Evolutionary conservation across 2,797 vertebrate species (phyloP).

Genomic region (Oreonectes daqikongensis): DNA sequence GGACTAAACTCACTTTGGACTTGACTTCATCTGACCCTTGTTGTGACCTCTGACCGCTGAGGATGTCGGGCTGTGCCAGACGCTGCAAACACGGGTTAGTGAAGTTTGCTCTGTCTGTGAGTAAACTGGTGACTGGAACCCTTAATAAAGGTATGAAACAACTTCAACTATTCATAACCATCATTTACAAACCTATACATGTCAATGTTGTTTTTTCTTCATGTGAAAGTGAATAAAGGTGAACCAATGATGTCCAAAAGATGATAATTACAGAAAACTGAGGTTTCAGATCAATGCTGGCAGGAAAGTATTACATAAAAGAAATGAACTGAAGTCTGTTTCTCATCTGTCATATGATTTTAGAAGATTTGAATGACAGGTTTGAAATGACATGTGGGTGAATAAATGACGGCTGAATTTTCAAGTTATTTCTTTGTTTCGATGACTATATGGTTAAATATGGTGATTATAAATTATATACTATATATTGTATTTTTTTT

Average conservation of each 20-base stretch:
- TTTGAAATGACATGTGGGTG: not conserved
- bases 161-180: not conserved
- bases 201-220: not conserved
- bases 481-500: too few relatives aligned
- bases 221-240: not conserved
- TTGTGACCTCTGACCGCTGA: constrained; percentile 53
- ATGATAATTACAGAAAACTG: not conserved
- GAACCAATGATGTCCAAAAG: not conserved
- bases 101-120: constrained; percentile 86
- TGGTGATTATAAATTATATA: too few relatives aligned
- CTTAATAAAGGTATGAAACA: constrained; percentile 86
- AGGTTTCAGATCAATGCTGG: not conserved
- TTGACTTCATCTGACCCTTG: not conserved
- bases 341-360: not conserved
- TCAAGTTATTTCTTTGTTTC: too few relatives aligned
- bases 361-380: not conserved
- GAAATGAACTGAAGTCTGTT: not conserved
- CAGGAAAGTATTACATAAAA: not conserved
- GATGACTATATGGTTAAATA: too few relatives aligned
- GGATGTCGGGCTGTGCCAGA: constrained; percentile 87
- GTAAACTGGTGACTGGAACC: constrained; percentile 87
- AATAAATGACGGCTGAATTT: not conserved
- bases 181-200: not conserved
- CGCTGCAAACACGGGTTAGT: constrained; percentile 87
- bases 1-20: not conserved